Conservation (phyloP, 2,113 vertebrate genomes). For the Otocyon megalotis region DNA sequence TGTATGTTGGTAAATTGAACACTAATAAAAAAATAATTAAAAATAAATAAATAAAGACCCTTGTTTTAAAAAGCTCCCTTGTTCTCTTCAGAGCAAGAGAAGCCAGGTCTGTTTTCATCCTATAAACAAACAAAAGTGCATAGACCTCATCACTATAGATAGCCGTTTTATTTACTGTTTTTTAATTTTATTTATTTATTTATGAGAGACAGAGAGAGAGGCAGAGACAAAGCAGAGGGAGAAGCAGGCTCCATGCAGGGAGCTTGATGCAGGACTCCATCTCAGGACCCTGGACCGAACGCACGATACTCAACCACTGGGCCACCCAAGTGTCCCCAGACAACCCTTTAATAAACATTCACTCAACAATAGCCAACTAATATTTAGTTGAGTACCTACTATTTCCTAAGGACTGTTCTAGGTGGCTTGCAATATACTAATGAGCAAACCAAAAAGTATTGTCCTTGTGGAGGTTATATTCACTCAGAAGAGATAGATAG, state of each 20-base stretch:
- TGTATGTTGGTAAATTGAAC: too few species aligned
- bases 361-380: background rate
- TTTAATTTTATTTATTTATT: too few species aligned
- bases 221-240: too few species aligned
- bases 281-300: too few species aligned
- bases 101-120: background rate
- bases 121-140: background rate
- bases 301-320: too few species aligned
- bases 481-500: background rate
- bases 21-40: too few species aligned
- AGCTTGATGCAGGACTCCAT: too few species aligned
- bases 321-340: too few species aligned
- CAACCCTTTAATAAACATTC: background rate
- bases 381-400: background rate
- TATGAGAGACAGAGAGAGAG: too few species aligned
- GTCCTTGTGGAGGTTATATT: background rate
- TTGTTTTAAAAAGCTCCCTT: background rate
- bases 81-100: background rate
- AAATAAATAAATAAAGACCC: too few species aligned
- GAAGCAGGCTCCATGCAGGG: too few species aligned
- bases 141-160: background rate
- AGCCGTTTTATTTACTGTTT: background rate
- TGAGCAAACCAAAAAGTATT: background rate
- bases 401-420: background rate
- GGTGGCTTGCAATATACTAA: background rate